phyloP scores from a whole-genome alignment of 2,113 vertebrate genomes.

The Melanerpes formicivorus region DNA sequence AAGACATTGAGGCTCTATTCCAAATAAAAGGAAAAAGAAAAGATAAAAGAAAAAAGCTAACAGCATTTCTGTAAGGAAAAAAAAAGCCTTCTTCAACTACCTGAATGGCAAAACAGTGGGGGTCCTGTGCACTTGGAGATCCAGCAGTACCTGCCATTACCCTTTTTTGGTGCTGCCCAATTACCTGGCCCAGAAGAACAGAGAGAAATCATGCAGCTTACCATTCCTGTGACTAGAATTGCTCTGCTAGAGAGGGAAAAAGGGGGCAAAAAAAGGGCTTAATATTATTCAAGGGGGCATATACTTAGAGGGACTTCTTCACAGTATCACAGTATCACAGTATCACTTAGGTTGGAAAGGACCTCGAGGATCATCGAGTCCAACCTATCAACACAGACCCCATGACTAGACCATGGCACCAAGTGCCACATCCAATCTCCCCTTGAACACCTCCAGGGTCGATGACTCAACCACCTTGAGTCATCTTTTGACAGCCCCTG shows the following conservation, averaged over 20 bases:
- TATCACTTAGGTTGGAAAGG: too few species aligned
- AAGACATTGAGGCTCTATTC: not conserved
- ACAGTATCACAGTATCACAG: too few species aligned
- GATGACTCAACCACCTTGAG: too few species aligned
- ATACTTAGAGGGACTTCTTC: not conserved
- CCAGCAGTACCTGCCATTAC: not conserved
- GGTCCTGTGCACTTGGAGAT: not conserved
- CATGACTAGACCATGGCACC: too few species aligned
- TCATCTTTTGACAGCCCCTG: not conserved
- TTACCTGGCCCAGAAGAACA: not conserved
- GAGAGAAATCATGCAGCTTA: not conserved
- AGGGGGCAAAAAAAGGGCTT: not conserved
- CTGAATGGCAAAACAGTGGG: not conserved
- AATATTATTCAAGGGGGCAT: not conserved
- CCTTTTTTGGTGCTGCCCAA: not conserved
- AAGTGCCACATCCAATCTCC: too few species aligned
- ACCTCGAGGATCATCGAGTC: too few species aligned
- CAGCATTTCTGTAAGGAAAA: not conserved
- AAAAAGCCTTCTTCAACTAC: not conserved
- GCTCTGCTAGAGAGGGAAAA: not conserved
- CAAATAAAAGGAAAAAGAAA: not conserved
- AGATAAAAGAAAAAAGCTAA: not conserved
- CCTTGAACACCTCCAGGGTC: too few species aligned
- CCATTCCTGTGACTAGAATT: accelerated
- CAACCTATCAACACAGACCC: too few species aligned